phyloP scores from a whole-genome alignment of 2,797 vertebrate species.

The Trichosurus vulpecula region DNA sequence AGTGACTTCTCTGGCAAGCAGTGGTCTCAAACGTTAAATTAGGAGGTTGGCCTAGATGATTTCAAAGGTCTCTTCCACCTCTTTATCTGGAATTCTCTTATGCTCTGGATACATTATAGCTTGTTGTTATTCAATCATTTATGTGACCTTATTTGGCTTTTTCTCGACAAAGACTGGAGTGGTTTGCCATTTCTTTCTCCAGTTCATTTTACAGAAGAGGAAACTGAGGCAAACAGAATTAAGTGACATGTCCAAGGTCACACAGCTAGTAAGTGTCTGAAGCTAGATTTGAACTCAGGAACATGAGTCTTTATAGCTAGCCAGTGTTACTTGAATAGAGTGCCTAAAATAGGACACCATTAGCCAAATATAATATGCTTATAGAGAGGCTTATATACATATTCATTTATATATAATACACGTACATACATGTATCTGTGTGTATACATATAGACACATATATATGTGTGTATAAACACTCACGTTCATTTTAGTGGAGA shows the following conservation, averaged over 20 bases:
- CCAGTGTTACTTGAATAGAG: background rate
- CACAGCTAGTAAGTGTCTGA: background rate
- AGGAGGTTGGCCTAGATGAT: background rate
- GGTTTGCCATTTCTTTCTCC: background rate
- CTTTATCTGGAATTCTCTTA: background rate
- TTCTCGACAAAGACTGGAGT: background rate
- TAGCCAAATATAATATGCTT: background rate
- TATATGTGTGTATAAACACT: background rate
- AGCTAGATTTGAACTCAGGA: background rate
- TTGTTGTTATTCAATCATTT: background rate
- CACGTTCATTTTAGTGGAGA: background rate
- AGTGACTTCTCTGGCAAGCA: background rate
- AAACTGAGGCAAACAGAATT: background rate
- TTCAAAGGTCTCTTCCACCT: background rate
- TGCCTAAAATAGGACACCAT: background rate
- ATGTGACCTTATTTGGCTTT: background rate
- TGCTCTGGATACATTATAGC: background rate
- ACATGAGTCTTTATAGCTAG: background rate
- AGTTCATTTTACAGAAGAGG: background rate
- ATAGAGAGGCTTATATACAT: background rate
- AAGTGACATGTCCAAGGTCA: background rate
- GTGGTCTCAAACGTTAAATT: background rate
- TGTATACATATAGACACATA: background rate
- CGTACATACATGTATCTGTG: too few relatives aligned
- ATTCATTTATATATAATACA: background rate